phyloP scores from a whole-genome alignment of 2,113 vertebrate species.

The Hirundichthys speculiger region DNA sequence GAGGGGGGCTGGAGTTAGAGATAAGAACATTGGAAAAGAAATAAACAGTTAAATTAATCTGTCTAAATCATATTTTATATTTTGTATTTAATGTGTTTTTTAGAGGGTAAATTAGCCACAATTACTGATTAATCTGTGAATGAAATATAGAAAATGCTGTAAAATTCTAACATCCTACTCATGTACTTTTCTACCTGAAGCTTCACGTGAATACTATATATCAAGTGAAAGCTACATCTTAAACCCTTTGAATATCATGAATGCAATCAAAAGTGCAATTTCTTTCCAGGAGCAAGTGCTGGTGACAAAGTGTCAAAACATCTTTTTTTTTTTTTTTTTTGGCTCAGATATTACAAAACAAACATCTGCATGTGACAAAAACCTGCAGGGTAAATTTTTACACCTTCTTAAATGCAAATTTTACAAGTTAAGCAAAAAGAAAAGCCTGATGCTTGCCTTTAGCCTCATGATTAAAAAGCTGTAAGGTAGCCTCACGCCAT shows the following conservation, averaged over 20 bases:
- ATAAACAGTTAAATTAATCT: too few species aligned
- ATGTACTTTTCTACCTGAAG: slow-evolving; percentile 2
- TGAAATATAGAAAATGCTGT: background rate
- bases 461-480: slow-evolving; percentile 23
- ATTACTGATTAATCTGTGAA: slow-evolving; percentile 7
- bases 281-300: background rate
- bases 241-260: slow-evolving; percentile 10
- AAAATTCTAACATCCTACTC: background rate
- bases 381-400: background rate
- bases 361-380: slow-evolving; percentile 4
- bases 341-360: slow-evolving; percentile 3
- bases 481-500: background rate
- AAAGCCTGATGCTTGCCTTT: background rate
- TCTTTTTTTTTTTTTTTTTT: background rate
- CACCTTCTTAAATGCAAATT: background rate
- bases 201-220: slow-evolving; percentile 12
- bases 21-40: too few species aligned
- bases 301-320: slow-evolving; percentile 4
- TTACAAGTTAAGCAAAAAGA: background rate
- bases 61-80: too few species aligned
- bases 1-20: too few species aligned
- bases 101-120: background rate
- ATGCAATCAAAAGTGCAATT: slow-evolving; percentile 8
- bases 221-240: background rate
- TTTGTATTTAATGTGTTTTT: too few species aligned